phyloP scores from a whole-genome alignment of 2,888 invertebrate genomes.

The Thumatha senex region DNA sequence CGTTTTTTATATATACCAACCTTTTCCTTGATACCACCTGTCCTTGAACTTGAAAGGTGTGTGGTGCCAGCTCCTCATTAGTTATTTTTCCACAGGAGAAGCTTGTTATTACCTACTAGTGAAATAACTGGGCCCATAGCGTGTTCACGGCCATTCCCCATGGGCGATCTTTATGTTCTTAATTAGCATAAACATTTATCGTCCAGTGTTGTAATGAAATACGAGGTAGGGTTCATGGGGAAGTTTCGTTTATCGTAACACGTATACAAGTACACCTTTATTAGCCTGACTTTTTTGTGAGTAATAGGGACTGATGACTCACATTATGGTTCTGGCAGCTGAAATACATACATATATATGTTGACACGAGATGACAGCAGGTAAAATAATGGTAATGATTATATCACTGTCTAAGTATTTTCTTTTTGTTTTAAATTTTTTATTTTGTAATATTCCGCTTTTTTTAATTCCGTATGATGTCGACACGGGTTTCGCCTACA shows the following conservation, averaged over 20 bases:
- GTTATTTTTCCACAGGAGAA: slow-evolving; percentile 23
- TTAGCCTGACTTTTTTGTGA: slow-evolving; percentile 6
- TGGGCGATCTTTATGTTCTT: slow-evolving; percentile 53
- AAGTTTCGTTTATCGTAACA: slow-evolving; percentile 22
- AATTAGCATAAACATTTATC: slow-evolving; percentile 56
- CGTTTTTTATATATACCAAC: too few species aligned
- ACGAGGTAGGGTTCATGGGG: slow-evolving; percentile 23
- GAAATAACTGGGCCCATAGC: slow-evolving; percentile 33
- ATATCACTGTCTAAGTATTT: too few species aligned
- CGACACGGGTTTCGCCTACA: too few species aligned
- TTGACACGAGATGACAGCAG: too few species aligned
- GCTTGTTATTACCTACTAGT: slow-evolving; percentile 18
- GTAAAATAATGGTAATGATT: too few species aligned
- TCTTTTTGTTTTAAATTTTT: too few species aligned
- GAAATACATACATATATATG: too few species aligned
- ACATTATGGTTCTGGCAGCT: neutral
- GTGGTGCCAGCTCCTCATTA: slow-evolving; percentile 24
- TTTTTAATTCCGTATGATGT: too few species aligned
- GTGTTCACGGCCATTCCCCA: slow-evolving; percentile 39
- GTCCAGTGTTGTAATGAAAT: slow-evolving; percentile 34
- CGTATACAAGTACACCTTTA: slow-evolving; percentile 23
- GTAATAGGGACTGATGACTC: neutral
- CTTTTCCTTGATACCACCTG: slow-evolving; percentile 2
- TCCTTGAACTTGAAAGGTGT: slow-evolving; percentile 33
- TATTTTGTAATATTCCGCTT: too few species aligned